phyloP scores from a whole-genome alignment of 1,140 invertebrate genomes.

The Stratiolaelaps scimitus region DNA sequence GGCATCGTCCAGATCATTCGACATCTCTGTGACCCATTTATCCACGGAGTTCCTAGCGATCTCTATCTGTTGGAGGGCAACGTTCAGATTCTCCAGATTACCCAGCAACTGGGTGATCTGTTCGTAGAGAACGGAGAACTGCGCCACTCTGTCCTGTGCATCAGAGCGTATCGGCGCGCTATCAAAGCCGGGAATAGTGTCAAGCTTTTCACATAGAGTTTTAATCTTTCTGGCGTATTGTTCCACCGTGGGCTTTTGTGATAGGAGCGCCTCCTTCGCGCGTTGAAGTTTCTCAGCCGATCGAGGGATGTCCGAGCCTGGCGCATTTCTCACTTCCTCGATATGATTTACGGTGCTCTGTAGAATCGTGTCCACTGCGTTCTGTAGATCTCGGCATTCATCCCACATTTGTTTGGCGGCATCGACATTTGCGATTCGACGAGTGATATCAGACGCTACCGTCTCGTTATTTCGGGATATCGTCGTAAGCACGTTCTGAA shows the following conservation, averaged over 20 bases:
- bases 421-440: constrained; percentile 53
- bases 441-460: constrained; percentile 55
- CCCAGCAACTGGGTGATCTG: constrained; percentile 41
- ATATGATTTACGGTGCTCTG: constrained; percentile 16
- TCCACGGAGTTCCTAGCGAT: constrained; percentile 5
- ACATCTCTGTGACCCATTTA: constrained; percentile 19
- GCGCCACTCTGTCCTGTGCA: constrained; percentile 8
- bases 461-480: constrained; percentile 66
- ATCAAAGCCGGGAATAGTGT: neutral
- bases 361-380: constrained; percentile 37
- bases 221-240: constrained; percentile 28
- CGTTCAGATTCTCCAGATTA: constrained; percentile 64
- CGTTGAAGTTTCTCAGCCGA: constrained; percentile 40
- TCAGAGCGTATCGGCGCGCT: neutral
- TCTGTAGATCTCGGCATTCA: constrained; percentile 47
- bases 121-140: constrained; percentile 21
- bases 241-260: constrained; percentile 27
- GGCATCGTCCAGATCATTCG: constrained; percentile 20
- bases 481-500: constrained; percentile 60
- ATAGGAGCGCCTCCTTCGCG: constrained; percentile 35
- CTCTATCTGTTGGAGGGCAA: constrained; percentile 39
- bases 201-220: constrained; percentile 5
- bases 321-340: constrained; percentile 10
- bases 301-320: constrained; percentile 33
- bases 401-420: constrained; percentile 58